Evolutionary conservation across 2,888 invertebrate genomes (phyloP).

Genomic region (Seira sanloemensis): DNA sequence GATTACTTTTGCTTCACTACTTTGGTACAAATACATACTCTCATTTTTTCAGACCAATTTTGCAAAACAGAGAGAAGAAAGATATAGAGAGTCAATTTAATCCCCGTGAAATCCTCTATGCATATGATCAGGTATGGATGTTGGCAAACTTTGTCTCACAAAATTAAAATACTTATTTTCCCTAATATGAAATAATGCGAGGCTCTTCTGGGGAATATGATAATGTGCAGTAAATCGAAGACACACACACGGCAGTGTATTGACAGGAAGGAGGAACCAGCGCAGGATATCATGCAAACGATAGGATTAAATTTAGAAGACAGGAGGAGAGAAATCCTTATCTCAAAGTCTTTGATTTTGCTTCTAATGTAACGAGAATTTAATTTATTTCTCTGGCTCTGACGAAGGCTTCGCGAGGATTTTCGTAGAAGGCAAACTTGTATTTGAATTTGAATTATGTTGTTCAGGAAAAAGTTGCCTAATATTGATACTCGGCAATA

Average conservation of each 20-base stretch:
- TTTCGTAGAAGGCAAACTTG: slow-evolving; percentile 4
- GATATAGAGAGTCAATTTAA: too few species aligned
- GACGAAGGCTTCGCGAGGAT: not conserved
- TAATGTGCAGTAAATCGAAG: not conserved
- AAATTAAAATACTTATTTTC: too few species aligned
- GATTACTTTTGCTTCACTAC: too few species aligned
- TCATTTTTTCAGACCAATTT: not conserved
- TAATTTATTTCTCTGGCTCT: slow-evolving; percentile 4
- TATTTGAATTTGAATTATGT: slow-evolving; percentile 4
- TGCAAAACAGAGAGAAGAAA: not conserved
- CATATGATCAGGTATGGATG: too few species aligned
- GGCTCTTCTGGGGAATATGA: too few species aligned
- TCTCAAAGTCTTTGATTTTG: slow-evolving; percentile 4
- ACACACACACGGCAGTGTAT: slow-evolving; percentile 26
- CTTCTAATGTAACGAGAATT: not conserved
- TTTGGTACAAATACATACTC: not conserved
- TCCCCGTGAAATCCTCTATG: too few species aligned
- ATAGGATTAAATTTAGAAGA: slow-evolving; percentile 1
- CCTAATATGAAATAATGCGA: too few species aligned
- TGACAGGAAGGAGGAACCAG: slow-evolving; percentile 35
- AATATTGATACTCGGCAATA: slow-evolving; percentile 4
- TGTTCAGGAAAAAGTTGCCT: not conserved
- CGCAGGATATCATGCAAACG: slow-evolving; percentile 4
- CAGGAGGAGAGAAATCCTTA: not conserved
- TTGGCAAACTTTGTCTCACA: too few species aligned